Evolutionary conservation across 2,797 vertebrate species (phyloP).

Genomic region (Rhinichthys osculus): DNA sequence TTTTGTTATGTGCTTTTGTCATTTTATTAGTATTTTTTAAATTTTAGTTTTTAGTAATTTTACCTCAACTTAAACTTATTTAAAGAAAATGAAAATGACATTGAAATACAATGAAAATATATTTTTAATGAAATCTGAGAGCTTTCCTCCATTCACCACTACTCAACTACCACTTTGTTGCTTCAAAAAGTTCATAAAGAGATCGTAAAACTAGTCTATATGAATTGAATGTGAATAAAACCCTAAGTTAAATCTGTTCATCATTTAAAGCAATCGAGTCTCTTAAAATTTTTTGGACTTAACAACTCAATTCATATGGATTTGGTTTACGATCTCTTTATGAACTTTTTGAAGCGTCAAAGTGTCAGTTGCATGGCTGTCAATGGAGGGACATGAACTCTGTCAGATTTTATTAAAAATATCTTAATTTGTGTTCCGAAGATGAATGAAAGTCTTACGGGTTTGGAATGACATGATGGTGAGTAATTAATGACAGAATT

Average conservation of each 20-base stretch:
- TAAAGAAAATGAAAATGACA: neutral
- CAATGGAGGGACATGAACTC: neutral
- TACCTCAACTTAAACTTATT: neutral
- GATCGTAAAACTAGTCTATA: no score
- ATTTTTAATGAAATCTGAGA: no score
- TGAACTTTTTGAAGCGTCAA: no score
- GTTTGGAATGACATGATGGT: no score
- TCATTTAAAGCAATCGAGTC: no score
- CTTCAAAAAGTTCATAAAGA: no score
- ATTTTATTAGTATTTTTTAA: neutral
- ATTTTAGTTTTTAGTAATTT: neutral
- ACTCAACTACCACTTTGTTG: no score
- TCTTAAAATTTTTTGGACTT: neutral
- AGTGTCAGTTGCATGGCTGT: neutral
- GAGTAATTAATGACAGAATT: neutral
- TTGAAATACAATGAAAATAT: no score
- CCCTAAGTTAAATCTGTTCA: no score
- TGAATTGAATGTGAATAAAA: neutral
- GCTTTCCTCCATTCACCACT: no score
- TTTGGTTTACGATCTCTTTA: neutral
- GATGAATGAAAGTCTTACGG: neutral
- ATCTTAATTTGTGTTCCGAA: neutral
- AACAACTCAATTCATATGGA: neutral
- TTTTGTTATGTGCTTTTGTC: neutral
- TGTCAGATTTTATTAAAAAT: neutral